Conservation (phyloP, 1,140 invertebrate genomes). For the Globodera ellingtonae region DNA sequence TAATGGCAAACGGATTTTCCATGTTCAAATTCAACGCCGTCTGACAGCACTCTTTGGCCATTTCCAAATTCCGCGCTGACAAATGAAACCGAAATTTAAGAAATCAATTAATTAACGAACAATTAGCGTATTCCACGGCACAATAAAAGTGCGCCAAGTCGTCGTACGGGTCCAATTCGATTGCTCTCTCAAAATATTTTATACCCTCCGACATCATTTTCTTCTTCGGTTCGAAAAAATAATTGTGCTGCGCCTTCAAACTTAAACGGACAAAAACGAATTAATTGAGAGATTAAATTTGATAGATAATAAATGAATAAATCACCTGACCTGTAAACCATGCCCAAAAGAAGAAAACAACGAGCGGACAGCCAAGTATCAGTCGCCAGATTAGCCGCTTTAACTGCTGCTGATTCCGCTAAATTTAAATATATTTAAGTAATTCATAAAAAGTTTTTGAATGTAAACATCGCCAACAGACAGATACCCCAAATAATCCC, state of each 20-base stretch:
- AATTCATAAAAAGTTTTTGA: conserved; percentile 6
- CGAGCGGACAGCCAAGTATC: conserved; percentile 46
- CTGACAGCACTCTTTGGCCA: conserved; percentile 54
- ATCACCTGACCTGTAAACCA: conserved; percentile 48
- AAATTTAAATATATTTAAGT: conserved; percentile 22
- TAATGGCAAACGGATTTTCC: conserved; percentile 59
- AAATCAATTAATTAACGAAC: conserved; percentile 12
- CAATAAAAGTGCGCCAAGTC: conserved; percentile 63
- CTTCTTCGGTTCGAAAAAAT: conserved; percentile 40
- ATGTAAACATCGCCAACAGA: too few species aligned
- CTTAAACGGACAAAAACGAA: conserved; percentile 36
- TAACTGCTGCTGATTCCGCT: conserved; percentile 54
- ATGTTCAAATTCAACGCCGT: conserved; percentile 53
- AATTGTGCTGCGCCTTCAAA: conserved; percentile 47
- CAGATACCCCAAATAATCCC: too few species aligned
- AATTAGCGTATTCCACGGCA: conserved; percentile 58
- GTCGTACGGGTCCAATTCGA: conserved; percentile 56
- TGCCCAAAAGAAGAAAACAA: conserved; percentile 55
- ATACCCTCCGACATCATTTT: conserved; percentile 40
- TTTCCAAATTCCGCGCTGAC: conserved; percentile 56
- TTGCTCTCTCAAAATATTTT: conserved; percentile 53
- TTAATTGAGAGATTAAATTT: too few species aligned
- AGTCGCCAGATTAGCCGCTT: conserved; percentile 46
- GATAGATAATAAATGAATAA: neutral
- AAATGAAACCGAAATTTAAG: too few species aligned